These are phyloP conservation scores for Agrochola circellaris DNA, from an alignment of 2,888 invertebrate genomes.

Conservation along the genomic window DNA sequence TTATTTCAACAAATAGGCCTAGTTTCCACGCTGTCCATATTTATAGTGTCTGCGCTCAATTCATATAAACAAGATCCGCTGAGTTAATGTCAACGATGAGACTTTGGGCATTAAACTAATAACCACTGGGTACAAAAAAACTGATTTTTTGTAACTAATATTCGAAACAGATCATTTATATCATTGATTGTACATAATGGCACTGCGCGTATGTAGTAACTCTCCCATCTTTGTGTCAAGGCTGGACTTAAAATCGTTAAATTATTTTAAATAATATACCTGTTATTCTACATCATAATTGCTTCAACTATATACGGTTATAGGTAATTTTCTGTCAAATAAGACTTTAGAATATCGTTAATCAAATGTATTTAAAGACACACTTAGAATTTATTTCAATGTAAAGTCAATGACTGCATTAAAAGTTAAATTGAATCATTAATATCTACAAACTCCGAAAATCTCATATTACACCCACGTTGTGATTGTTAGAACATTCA, in stretches of 20 bases:
- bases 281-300: conserved; percentile 55
- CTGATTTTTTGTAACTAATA: conserved; percentile 2
- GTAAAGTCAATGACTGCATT: conserved; percentile 64
- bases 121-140: conserved; percentile 9
- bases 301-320: conserved; percentile 60
- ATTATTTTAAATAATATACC: conserved; percentile 62
- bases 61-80: conserved; percentile 22
- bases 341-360: conserved; percentile 65
- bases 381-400: conserved; percentile 68
- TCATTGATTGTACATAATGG: conserved; percentile 3
- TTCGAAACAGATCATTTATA: conserved; percentile 15
- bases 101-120: neutral
- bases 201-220: conserved; percentile 49
- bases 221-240: conserved; percentile 23
- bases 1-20: no score
- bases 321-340: conserved; percentile 64
- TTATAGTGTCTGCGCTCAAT: neutral
- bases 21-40: no score
- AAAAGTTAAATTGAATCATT: conserved; percentile 65
- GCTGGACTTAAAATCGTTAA: conserved; percentile 53
- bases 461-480: conserved; percentile 62
- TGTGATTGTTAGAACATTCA: conserved; percentile 63
- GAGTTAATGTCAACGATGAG: neutral
- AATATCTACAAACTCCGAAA: conserved; percentile 64
- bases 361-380: conserved; percentile 64